Conservation (phyloP, 2,113 vertebrate species). For the Rostratula benghalensis region DNA sequence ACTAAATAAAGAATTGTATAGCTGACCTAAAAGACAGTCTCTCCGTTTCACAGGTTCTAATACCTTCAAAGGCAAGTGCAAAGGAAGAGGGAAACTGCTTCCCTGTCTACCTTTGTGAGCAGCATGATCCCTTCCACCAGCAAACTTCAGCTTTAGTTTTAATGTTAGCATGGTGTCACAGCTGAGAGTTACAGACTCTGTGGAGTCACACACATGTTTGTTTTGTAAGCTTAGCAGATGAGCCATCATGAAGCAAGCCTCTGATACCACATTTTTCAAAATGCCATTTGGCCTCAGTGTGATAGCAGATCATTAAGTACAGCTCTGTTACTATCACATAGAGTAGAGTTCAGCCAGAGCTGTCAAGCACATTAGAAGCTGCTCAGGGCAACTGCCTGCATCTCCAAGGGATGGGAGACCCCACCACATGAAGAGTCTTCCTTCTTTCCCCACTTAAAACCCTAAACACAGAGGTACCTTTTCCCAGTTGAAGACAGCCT, state of each 20-base stretch:
- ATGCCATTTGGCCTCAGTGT: neutral
- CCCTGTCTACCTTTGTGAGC: neutral
- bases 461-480: conserved; percentile 75
- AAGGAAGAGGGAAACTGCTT: neutral
- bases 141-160: neutral
- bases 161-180: neutral
- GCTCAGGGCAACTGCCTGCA: neutral
- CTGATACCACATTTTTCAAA: neutral
- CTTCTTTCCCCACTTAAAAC: neutral
- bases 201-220: neutral
- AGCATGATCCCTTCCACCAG: neutral
- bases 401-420: neutral
- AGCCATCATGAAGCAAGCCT: neutral
- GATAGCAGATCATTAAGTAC: neutral
- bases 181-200: neutral
- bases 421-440: neutral
- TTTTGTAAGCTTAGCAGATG: neutral
- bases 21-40: neutral
- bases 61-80: neutral
- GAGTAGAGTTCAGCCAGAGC: neutral
- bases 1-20: neutral
- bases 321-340: neutral
- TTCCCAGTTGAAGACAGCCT: conserved; percentile 96
- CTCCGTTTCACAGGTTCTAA: neutral
- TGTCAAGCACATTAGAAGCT: neutral